Conservation (phyloP, 1,140 invertebrate genomes). For the Trichonephila clavipes region DNA sequence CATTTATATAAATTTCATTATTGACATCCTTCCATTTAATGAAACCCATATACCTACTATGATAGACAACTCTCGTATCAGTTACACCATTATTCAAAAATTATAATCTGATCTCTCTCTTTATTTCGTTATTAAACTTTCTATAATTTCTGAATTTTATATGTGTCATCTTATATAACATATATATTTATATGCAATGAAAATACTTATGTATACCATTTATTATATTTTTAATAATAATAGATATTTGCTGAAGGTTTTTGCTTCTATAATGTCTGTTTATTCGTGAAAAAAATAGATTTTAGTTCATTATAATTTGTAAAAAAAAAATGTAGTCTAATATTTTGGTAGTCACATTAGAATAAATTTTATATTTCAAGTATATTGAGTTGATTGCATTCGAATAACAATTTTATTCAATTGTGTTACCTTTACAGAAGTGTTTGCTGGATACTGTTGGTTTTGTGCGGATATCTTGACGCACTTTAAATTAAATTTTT, state of each 20-base stretch:
- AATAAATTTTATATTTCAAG: neutral
- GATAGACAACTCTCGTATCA: no score
- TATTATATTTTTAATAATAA: neutral
- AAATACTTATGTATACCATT: no score
- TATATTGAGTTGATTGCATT: neutral
- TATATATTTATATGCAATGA: no score
- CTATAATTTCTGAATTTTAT: no score
- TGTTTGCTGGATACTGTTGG: neutral
- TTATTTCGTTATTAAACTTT: no score
- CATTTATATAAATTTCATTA: no score
- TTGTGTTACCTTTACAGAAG: neutral
- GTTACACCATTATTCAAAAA: no score
- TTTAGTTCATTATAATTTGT: neutral
- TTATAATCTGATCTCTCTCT: no score
- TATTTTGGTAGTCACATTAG: neutral
- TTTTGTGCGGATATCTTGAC: neutral
- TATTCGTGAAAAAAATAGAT: neutral
- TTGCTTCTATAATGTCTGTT: no score
- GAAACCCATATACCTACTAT: no score
- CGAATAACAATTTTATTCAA: neutral
- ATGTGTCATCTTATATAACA: no score
- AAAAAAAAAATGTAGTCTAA: neutral
- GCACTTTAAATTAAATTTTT: neutral
- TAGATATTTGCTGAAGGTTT: neutral
- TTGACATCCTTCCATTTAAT: no score